Base-by-base conservation (phyloP, 1,140 invertebrate species). In the Lethocerus indicus region DNA sequence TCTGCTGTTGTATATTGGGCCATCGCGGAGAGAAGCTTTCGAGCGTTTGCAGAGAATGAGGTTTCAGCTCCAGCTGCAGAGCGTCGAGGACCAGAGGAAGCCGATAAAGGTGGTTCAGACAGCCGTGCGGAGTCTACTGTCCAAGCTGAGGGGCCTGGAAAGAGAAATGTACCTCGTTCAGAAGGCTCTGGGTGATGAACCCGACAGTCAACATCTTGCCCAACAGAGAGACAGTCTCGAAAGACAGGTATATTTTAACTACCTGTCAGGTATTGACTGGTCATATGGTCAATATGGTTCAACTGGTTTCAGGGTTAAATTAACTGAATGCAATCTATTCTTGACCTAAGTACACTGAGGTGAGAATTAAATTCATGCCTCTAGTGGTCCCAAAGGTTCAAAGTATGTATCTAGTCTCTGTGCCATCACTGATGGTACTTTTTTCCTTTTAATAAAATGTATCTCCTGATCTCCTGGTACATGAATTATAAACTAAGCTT, bases 41-140 rank as follows among this genome's bases (percentile, higher is more conserved):
- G 90, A 94, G 60, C 75, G 87, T 53, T 69, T 94, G 28, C 86
- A 92, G 52, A 72, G 87, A 35, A 89, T 93, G 83, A 75, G 90
- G 47, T 96, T 96, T 65, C 86, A 94, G 60, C 66, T 95, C 37
- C 88, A 94, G 62, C 64, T 96, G 40, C 82, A 87, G 54, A 83
- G 83, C 40, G 76, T 87, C 39, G 87, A 91, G 58, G 90, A 95
- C 63, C 90, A 93, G 54, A 75, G 86, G 50, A 77, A 81, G 36
- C 91, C 91, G 12, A 95, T 97, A 60, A 84, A 93, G 56, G 78
- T 87, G 53, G 68, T 93, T 41, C 91, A 97, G 63, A 93, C 93
- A 61, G 72, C 73, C 51, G 82, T 96, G 39, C 67, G 75, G 70
- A 76, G 75, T 41, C 73, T 89, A 2, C 70, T 92, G 0, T 82